phyloP scores from a whole-genome alignment of 2,888 invertebrate genomes.

The Sphaerophoria taeniata region DNA sequence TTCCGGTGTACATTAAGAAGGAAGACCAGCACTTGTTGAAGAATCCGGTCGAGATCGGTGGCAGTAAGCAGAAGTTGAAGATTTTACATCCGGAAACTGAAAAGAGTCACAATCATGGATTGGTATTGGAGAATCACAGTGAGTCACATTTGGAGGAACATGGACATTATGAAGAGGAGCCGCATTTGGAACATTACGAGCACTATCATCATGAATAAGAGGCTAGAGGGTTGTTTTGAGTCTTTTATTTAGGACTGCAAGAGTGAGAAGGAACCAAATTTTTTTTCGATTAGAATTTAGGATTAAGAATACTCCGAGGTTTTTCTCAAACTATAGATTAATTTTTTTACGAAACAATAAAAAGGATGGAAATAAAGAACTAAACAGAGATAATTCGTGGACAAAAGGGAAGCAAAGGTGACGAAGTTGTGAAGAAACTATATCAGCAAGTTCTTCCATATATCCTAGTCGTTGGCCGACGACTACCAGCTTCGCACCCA shows the following conservation, averaged over 20 bases:
- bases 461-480: too few relatives aligned
- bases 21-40: constrained; percentile 87
- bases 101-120: constrained; percentile 85
- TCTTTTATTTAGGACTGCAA: background rate
- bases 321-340: constrained; percentile 48
- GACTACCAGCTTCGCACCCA: too few relatives aligned
- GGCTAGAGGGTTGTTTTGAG: background rate
- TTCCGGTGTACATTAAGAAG: constrained; percentile 88
- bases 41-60: constrained; percentile 87
- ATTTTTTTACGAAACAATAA: constrained; percentile 36
- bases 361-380: constrained; percentile 40
- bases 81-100: constrained; percentile 86
- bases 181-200: constrained; percentile 80
- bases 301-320: constrained; percentile 35
- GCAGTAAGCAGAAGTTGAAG: constrained; percentile 85
- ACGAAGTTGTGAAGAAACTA: too few relatives aligned
- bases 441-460: too few relatives aligned
- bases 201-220: constrained; percentile 78
- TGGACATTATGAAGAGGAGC: constrained; percentile 80
- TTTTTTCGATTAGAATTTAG: constrained; percentile 28
- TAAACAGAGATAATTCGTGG: background rate
- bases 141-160: constrained; percentile 80
- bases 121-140: constrained; percentile 85
- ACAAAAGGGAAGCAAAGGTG: background rate
- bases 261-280: constrained; percentile 67